Conservation (phyloP, 2,113 vertebrate genomes). For the Narcine bancroftii region DNA sequence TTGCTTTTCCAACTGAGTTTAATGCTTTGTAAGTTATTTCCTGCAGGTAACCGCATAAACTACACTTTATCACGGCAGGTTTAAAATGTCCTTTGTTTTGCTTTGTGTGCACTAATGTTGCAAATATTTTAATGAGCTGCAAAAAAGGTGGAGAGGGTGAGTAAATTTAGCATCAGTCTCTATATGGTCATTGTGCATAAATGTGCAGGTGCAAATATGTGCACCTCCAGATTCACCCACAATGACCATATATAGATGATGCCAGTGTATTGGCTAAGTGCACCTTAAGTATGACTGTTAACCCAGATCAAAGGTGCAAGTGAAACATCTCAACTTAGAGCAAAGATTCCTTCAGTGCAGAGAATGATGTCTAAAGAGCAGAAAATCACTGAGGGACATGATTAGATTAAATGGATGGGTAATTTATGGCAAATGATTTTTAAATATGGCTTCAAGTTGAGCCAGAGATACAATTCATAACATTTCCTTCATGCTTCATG, state of each 20-base stretch:
- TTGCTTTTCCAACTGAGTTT: neutral
- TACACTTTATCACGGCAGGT: neutral
- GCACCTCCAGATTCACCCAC: too few species aligned
- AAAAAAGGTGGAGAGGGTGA: too few species aligned
- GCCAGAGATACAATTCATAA: neutral
- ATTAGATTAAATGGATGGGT: neutral
- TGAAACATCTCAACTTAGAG: neutral
- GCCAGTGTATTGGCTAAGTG: neutral
- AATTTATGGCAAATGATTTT: neutral
- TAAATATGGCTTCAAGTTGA: neutral
- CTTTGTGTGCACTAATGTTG: neutral
- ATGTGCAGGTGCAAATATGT: too few species aligned
- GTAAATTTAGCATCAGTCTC: too few species aligned
- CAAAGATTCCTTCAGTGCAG: too few species aligned
- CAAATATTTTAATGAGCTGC: neutral
- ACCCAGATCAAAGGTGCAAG: neutral
- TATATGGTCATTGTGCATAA: too few species aligned
- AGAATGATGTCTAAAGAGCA: too few species aligned
- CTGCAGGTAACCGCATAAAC: neutral
- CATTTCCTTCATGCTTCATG: neutral
- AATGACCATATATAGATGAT: neutral
- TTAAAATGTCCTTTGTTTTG: neutral
- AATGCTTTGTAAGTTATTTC: conserved; percentile 24
- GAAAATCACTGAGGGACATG: neutral
- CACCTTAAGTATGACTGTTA: too few species aligned